phyloP scores from a whole-genome alignment of 2,797 vertebrate genomes.

The Nyctibius grandis region DNA sequence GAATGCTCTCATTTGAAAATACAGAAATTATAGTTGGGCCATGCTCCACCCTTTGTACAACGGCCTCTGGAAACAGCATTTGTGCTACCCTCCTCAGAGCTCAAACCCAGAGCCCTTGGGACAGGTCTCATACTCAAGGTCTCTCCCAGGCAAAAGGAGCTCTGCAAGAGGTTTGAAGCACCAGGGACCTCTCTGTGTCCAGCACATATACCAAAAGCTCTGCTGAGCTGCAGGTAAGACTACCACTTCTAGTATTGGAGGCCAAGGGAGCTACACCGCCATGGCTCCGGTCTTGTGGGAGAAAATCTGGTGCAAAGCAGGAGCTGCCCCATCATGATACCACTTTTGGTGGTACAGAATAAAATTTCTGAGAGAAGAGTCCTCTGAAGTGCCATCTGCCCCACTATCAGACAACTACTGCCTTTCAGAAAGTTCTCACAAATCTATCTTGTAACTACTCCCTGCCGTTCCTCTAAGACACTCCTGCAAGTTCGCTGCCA shows the following conservation, averaged over 20 bases:
- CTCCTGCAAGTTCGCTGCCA: not conserved
- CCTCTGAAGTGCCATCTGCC: not conserved
- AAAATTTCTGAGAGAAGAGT: not conserved
- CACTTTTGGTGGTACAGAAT: not conserved
- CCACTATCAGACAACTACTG: not conserved
- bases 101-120: not conserved
- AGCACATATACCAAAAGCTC: not conserved
- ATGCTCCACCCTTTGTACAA: not conserved
- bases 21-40: not conserved
- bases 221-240: not conserved
- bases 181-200: not conserved
- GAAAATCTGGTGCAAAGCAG: not conserved
- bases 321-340: not conserved
- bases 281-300: accelerated
- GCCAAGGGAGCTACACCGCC: not conserved
- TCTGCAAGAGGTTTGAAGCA: not conserved
- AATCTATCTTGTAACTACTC: not conserved
- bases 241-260: not conserved
- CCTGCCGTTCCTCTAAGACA: not conserved
- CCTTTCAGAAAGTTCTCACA: not conserved
- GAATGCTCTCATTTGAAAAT: not conserved
- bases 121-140: no score
- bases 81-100: not conserved
- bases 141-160: no score
- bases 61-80: not conserved